phyloP scores from a whole-genome alignment of 2,113 vertebrate species.

The Sisor rabdophorus region DNA sequence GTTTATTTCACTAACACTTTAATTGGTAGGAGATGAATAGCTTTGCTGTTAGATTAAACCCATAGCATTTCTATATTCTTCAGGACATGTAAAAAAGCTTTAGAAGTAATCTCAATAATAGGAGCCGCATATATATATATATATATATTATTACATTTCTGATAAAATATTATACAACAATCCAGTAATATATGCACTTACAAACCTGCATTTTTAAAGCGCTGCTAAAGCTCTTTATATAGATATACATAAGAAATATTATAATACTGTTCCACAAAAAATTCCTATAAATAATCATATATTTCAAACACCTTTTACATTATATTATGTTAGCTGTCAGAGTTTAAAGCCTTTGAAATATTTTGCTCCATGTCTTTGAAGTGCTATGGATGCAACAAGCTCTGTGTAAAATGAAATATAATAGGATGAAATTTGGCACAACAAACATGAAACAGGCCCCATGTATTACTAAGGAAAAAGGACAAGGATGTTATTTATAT shows the following conservation, averaged over 20 bases:
- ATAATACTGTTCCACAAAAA: slow-evolving; percentile 28
- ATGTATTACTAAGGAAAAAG: slow-evolving; percentile 15
- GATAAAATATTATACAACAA: not conserved
- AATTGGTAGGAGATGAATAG: no score
- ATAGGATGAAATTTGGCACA: slow-evolving; percentile 34
- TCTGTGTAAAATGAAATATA: slow-evolving; percentile 42
- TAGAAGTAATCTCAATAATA: not conserved
- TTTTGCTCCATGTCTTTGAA: slow-evolving; percentile 47
- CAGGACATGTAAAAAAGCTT: not conserved
- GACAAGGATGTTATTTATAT: slow-evolving; percentile 11
- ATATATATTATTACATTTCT: not conserved
- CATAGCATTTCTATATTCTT: no score
- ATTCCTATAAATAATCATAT: slow-evolving; percentile 43
- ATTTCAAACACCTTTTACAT: slow-evolving; percentile 8
- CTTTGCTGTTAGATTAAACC: not conserved
- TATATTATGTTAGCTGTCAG: slow-evolving; percentile 46
- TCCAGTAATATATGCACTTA: slow-evolving; percentile 20
- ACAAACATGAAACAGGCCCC: slow-evolving; percentile 30
- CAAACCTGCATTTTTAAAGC: slow-evolving; percentile 3
- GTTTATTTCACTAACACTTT: no score
- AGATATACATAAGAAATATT: slow-evolving; percentile 32
- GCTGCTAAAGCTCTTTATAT: slow-evolving; percentile 22
- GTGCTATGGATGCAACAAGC: slow-evolving; percentile 37
- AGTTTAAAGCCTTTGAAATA: slow-evolving; percentile 45
- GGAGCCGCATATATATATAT: not conserved